Evolutionary conservation across 1,140 invertebrate genomes (phyloP), one percentile per base, ranked within the genome.

Genomic region (Ceratina calcarata): DNA sequence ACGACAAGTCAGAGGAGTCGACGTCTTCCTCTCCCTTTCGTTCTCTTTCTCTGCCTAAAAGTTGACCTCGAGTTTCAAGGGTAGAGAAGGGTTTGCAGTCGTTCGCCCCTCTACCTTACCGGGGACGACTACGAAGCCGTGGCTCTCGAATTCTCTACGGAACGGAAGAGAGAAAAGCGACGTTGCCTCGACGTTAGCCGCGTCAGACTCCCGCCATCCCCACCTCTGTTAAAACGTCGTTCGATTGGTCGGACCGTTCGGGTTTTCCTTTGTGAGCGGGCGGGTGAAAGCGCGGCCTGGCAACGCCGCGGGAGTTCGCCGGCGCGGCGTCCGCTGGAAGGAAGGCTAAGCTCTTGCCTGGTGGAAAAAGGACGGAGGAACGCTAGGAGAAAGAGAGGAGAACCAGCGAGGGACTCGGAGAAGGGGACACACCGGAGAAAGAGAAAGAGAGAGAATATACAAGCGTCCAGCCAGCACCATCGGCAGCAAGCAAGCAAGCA

Each of bases 41-140:
- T 77, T 80, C 81, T 86, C 89, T 82, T 87, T 87, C 86, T 89
- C 85, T 90, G 90, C 90, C 91, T 91, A 91, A 93, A 92, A 89
- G 91, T 91, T 93, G 92, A 93, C 92, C 92, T 93, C 92, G 92
- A 93, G 90, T 93, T 93, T 93, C 92, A 92, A 93, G 92, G 92
- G 91, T 93, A 92, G 91, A 91, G 86, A 87, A 86, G 87, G 84
- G 86, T 82, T 85, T 78, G 84, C 85, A 84, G 82, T 84, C 88
- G 82, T 89, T 88, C 80, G 77, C 79, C 64, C 78, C 80, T 86
- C 71, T 84, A 82, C 83, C 85, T 83, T 84, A 67, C 74, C 24
- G 55, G 84, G 70, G 77, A 80, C 81, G 80, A 83, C 80, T 37
- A 37, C 32, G 32, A 76, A 66, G 80, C 84, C 77, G 82, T 68